These are phyloP conservation scores for Aphaenogaster rudis DNA, from an alignment of 1,140 invertebrate species.

Conservation along the genomic window DNA sequence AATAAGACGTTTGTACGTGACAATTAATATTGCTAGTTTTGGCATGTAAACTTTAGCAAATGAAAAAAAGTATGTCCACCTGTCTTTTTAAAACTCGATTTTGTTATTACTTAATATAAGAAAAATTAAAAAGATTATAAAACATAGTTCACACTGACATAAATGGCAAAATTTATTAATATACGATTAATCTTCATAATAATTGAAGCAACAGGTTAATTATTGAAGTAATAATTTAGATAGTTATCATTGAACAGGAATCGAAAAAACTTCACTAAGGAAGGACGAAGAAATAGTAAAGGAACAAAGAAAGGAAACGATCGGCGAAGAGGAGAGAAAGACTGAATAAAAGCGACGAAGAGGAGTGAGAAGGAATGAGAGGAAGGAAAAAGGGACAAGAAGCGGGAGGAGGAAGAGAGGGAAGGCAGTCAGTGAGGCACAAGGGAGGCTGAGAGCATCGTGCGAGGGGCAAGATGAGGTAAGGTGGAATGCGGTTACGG, in stretches of 20 bases:
- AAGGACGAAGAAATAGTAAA: conserved; percentile 29
- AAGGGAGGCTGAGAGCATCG: conserved; percentile 51
- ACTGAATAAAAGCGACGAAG: conserved; percentile 64
- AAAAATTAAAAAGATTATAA: not conserved
- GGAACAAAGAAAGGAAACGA: conserved; percentile 19
- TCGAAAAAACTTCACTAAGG: not conserved
- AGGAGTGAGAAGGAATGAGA: conserved; percentile 52
- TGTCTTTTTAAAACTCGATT: not conserved
- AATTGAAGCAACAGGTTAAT: not conserved
- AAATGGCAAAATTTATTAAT: not conserved
- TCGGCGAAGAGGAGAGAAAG: conserved; percentile 42
- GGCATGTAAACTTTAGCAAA: not conserved
- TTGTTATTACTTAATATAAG: not conserved
- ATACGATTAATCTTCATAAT: not conserved
- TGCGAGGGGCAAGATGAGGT: conserved; percentile 66
- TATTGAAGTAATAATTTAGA: not conserved
- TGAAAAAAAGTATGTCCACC: not conserved
- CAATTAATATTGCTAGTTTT: not conserved
- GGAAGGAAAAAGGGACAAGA: conserved; percentile 28
- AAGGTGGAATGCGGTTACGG: conserved; percentile 82
- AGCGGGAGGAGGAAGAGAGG: conserved; percentile 35
- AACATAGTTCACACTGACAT: not conserved
- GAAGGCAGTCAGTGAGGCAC: conserved; percentile 61
- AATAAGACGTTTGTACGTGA: not conserved
- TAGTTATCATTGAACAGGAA: conserved; percentile 12